A percentile compares a stretch with the other conserved stretches of the same genome.
Evolutionary conservation across 2,113 vertebrate species (phyloP).

Genomic region (Xiphophorus maculatus): DNA sequence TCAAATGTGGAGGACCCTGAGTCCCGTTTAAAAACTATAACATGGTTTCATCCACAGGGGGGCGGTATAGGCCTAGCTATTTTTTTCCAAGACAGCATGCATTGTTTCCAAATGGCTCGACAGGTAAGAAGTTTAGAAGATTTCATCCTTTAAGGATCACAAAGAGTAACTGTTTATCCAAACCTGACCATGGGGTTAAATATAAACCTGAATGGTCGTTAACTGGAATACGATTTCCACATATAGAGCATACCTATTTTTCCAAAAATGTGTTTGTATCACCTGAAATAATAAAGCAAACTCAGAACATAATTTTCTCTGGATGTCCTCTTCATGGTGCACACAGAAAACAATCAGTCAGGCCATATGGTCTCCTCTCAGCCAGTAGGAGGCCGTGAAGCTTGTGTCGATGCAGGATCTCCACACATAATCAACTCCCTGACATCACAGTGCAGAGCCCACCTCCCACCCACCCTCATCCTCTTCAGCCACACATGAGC

Average conservation of each 20-base stretch:
- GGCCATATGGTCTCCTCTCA: neutral
- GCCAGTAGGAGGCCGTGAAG: constrained; percentile 59
- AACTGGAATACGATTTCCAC: neutral
- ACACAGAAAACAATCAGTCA: neutral
- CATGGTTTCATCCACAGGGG: constrained; percentile 29
- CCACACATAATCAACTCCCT: constrained; percentile 43
- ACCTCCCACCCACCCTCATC: constrained; percentile 43
- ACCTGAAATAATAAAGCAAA: neutral
- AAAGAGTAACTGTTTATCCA: neutral
- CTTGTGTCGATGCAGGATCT: constrained; percentile 32
- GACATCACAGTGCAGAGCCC: constrained; percentile 66
- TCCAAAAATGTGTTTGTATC: neutral
- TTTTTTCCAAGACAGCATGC: neutral
- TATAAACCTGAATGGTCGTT: neutral
- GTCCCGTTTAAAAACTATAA: no score
- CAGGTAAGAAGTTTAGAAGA: neutral
- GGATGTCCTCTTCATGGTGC: neutral
- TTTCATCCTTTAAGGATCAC: neutral
- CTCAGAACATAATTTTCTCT: neutral
- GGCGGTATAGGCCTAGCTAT: constrained; percentile 19
- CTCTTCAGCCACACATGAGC: constrained; percentile 53
- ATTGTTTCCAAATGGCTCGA: neutral
- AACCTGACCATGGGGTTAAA: neutral
- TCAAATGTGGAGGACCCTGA: no score
- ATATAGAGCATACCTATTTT: neutral